Base-by-base conservation (phyloP, 2,113 vertebrate species). In the Archilochus colubris region DNA sequence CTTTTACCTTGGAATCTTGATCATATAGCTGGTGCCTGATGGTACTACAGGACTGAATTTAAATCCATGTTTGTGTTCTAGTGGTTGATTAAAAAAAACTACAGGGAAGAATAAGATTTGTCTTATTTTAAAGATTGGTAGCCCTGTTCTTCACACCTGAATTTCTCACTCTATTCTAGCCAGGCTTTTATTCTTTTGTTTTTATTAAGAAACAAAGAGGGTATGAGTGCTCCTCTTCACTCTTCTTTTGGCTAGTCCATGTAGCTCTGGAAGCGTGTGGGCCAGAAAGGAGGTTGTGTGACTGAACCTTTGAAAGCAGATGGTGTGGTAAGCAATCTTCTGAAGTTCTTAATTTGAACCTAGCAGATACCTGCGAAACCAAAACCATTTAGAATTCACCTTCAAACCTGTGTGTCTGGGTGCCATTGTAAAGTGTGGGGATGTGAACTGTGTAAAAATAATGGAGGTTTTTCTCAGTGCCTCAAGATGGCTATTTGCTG, bases 401-500 rank as follows among this genome's bases (percentile, higher is more conserved):
- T 70, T 30, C 16, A 3, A 74, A 67, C 0, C 4, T 4, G 3
- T 6, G 1, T 66, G 66, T 67, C 27, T 62, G 48, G 3, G 17
- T 85, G 6, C 27, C 21, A 3, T 12, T 72, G 0, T 14, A 23
- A 72, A 23, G 5, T 30, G 9, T 15, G 48, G n/a, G 23, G 10
- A 3, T 33, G 18, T 33, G 30, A 82, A 22, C 30, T 1, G 3
- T 38, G 13, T 70, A 13, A 57, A 54, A 74, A 40, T 1, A 62
- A 31, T 11, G 0, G 9, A 48, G n/a, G n/a, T 10, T 57, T 1
- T 25, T 57, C 8, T 75, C 43, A 2, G 19, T 2, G 14, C 31
- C 31, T 79, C 13, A 38, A 16, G 36, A 8, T 44, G 23, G 30
- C 9, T 5, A 1, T 40, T 81, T 81, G 15, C 2, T 6, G 22